A percentile compares a stretch with the other conserved stretches of the same genome.
phyloP scores from a whole-genome alignment of 2,797 vertebrate genomes.

The Florisuga fusca region DNA sequence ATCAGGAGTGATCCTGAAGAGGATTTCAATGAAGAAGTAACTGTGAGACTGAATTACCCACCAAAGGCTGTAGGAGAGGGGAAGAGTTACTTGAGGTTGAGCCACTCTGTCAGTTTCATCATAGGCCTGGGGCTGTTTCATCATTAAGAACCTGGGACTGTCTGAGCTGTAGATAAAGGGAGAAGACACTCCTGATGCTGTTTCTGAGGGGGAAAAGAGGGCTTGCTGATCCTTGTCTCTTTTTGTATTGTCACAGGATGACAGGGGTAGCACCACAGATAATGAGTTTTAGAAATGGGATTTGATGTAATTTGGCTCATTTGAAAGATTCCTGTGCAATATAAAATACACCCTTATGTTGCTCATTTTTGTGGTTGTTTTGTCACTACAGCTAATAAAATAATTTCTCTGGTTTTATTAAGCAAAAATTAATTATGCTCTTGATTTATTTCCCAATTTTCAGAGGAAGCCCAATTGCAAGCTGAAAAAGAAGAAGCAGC shows the following conservation, averaged over 20 bases:
- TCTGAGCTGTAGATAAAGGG: neutral
- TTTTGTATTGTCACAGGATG: neutral
- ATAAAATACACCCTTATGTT: neutral
- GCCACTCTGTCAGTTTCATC: neutral
- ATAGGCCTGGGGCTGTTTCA: too few relatives aligned
- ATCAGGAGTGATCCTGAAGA: neutral
- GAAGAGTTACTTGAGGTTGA: neutral
- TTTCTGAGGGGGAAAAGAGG: neutral
- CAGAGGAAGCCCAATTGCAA: constrained; percentile 84
- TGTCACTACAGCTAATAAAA: neutral
- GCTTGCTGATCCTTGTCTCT: neutral
- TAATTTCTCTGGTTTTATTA: neutral
- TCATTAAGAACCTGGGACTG: neutral
- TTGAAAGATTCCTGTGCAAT: neutral
- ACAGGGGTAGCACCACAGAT: neutral
- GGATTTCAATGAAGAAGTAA: neutral
- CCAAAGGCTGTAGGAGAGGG: neutral
- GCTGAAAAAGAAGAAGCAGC: constrained; percentile 81
- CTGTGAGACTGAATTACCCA: neutral
- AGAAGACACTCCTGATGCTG: neutral
- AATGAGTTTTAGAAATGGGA: neutral
- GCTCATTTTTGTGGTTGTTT: neutral
- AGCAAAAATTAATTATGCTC: neutral
- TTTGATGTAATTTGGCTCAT: neutral
- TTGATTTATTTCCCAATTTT: constrained; percentile 18